Evolutionary conservation across 2,797 vertebrate species (phyloP), one percentile per base, ranked within the genome.

Genomic region (Ammospiza maritima): DNA sequence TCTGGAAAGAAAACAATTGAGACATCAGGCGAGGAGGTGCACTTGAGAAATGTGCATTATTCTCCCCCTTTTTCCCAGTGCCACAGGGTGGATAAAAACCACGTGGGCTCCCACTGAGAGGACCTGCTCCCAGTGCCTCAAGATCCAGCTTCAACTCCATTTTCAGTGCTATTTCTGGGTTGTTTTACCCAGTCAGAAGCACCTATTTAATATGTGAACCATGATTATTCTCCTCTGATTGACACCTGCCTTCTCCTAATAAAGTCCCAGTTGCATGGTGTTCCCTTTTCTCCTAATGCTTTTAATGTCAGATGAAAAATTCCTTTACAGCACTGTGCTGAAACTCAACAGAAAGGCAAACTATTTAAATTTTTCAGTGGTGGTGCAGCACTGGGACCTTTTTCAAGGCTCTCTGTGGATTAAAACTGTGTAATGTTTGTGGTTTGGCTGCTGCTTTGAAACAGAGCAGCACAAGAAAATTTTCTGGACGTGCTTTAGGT

Each of bases 191-290:
- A 67, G 62, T 76, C 53, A 94, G 80, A 58, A 95, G 91, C 95
- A 96, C 97, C 96, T 98, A 96, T 93, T 96, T 96, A 90, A 88
- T 83, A 93, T 92, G 92, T 95, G 94, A 90, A 64, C 64, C 85
- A n/a, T 85, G 93, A 93, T 94, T 96, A 74, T 81, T 93, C 57
- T 67, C 19, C 85, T 81, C 47, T 97, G 96, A 97, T 57, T 97
- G 97, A 97, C 97, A 95, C 89, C 93, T 75, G 40, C 76, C 85
- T 96, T 96, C 78, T 95, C 80, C 89, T 96, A 83, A 94, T 93
- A 93, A 96, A 95, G 81, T 90, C 91, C 54, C 87, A 85, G 66
- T 65, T 95, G 65, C 69, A 30, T 74, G 42, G 58, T 75, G 11
- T 62, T 95, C 54, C 72, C 56, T 91, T 96, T 82, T 79, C 79